These are phyloP conservation scores for Cervus canadensis DNA, from an alignment of 2,113 vertebrate genomes.

Conservation along the genomic window DNA sequence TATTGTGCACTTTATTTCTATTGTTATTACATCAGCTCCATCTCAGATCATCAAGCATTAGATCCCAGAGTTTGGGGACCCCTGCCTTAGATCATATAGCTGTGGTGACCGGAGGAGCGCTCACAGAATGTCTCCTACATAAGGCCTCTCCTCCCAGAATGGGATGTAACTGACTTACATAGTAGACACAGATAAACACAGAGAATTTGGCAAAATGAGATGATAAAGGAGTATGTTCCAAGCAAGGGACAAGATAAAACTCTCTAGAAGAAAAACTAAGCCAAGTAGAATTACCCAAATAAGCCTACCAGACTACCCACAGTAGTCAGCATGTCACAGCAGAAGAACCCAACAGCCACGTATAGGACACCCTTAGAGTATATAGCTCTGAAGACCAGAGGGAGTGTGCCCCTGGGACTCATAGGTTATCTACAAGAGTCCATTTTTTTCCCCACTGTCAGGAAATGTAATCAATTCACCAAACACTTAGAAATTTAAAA, in stretches of 20 bases:
- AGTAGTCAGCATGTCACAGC: neutral
- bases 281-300: neutral
- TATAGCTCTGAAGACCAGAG: neutral
- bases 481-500: neutral
- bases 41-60: neutral
- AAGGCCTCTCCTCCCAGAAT: neutral
- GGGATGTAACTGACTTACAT: neutral
- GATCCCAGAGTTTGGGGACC: neutral
- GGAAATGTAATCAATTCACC: neutral
- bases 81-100: neutral
- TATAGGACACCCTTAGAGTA: neutral
- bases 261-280: neutral
- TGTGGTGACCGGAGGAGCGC: neutral
- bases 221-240: neutral
- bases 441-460: accelerated
- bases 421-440: neutral
- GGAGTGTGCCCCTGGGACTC: neutral
- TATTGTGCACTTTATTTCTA: neutral
- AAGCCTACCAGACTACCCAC: neutral
- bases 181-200: neutral
- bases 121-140: neutral
- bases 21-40: neutral
- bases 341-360: neutral
- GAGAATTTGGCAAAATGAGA: neutral
- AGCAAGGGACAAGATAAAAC: neutral